These are phyloP conservation scores for Dioctria rufipes DNA, from an alignment of 2,888 invertebrate species.

Conservation along the genomic window DNA sequence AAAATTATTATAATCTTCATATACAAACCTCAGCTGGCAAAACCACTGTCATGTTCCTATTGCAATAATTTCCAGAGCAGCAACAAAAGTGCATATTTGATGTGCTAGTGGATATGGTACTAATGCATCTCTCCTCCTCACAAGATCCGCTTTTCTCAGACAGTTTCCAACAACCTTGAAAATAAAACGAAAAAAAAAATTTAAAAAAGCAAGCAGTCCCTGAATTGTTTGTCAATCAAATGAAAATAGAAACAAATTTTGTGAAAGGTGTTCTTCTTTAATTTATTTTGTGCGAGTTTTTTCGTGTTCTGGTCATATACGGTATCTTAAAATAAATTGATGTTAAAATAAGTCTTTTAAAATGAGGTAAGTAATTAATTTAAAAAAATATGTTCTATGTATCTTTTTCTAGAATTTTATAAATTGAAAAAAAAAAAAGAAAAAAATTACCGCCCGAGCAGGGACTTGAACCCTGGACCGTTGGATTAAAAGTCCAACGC, in stretches of 20 bases:
- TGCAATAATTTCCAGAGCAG: conserved; percentile 85
- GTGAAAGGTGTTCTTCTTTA: neutral
- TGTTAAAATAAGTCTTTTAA: neutral
- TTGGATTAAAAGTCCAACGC: conserved; percentile 65
- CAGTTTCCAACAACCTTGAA: conserved; percentile 74
- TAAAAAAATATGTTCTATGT: neutral
- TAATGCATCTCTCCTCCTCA: conserved; percentile 74
- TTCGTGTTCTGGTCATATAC: neutral
- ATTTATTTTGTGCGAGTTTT: neutral
- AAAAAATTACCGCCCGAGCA: conserved; percentile 61
- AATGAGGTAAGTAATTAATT: conserved; percentile 7
- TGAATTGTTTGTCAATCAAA: neutral
- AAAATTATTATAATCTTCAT: neutral
- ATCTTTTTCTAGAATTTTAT: neutral
- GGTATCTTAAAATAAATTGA: neutral
- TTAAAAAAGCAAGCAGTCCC: neutral
- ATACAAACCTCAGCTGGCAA: conserved; percentile 58
- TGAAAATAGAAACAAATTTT: neutral
- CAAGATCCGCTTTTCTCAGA: conserved; percentile 74
- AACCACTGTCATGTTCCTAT: conserved; percentile 71
- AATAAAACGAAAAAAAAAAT: conserved; percentile 20
- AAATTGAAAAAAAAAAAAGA: neutral
- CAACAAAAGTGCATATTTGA: conserved; percentile 83
- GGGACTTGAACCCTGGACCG: conserved; percentile 66
- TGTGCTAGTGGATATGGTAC: conserved; percentile 72